phyloP scores from a whole-genome alignment of 2,113 vertebrate species.

The Ailuropoda melanoleuca region DNA sequence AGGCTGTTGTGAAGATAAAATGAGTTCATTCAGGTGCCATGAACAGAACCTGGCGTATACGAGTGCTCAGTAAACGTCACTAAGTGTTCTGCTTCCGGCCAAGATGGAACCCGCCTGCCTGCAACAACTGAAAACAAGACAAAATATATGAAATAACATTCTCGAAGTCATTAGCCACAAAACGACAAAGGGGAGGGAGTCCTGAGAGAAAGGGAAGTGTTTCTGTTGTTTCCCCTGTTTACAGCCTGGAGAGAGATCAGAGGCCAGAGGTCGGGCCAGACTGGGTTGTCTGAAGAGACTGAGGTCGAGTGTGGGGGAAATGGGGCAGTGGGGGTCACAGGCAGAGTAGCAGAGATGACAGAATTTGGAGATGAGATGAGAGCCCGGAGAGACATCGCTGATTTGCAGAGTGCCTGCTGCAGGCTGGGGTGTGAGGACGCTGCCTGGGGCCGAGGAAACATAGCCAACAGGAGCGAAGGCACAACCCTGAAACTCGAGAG shows the following conservation, averaged over 20 bases:
- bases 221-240: neutral
- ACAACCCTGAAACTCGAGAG: neutral
- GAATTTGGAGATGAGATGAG: neutral
- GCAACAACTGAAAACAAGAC: neutral
- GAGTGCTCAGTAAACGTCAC: neutral
- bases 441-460: neutral
- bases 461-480: neutral
- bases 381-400: rapidly evolving
- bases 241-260: neutral
- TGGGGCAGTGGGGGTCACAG: neutral
- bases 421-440: neutral
- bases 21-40: neutral
- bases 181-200: neutral
- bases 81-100: neutral
- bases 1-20: neutral
- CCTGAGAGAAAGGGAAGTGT: neutral
- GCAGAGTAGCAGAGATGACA: too few relatives aligned
- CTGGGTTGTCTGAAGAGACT: neutral
- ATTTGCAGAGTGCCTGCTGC: neutral
- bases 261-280: neutral
- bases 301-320: neutral
- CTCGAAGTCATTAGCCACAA: neutral
- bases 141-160: neutral
- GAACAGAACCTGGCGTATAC: neutral
- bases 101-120: neutral